Conservation (phyloP, 2,113 vertebrate species). For the Sapayoa aenigma region DNA sequence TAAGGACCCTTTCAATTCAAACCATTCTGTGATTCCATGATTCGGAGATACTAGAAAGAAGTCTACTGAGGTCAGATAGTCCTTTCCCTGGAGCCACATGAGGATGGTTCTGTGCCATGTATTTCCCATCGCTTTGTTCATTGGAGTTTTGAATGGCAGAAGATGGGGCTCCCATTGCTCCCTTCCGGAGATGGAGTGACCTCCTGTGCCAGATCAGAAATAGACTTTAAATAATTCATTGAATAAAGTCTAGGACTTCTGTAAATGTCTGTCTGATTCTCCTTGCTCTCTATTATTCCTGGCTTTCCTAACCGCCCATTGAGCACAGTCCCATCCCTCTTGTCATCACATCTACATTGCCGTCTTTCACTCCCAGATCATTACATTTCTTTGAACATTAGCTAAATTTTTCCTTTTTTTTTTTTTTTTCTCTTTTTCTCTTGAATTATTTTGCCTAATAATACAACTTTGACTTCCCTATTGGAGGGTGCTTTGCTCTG, state of each 20-base stretch:
- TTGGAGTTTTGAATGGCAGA: neutral
- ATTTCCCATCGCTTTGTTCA: accelerated
- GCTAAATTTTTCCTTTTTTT: neutral
- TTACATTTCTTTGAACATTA: neutral
- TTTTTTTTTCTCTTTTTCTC: too few relatives aligned
- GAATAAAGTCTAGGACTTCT: constrained; percentile 55
- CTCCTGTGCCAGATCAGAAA: constrained; percentile 55
- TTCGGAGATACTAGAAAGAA: neutral
- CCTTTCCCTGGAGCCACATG: neutral
- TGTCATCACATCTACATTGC: neutral
- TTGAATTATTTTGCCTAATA: constrained; percentile 41
- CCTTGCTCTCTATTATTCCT: constrained; percentile 3
- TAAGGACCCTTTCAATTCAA: neutral
- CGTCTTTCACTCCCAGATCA: neutral
- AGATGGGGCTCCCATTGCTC: neutral
- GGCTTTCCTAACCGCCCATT: neutral
- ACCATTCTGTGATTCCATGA: neutral
- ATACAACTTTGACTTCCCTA: neutral
- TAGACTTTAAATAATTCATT: constrained; percentile 61
- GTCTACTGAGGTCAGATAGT: accelerated
- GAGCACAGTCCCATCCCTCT: neutral
- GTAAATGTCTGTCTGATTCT: constrained; percentile 54
- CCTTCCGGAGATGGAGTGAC: neutral
- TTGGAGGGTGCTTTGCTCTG: neutral
- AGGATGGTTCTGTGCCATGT: neutral